Conservation (phyloP, 1,140 invertebrate genomes). For the Lordiphosa stackelbergi region DNA sequence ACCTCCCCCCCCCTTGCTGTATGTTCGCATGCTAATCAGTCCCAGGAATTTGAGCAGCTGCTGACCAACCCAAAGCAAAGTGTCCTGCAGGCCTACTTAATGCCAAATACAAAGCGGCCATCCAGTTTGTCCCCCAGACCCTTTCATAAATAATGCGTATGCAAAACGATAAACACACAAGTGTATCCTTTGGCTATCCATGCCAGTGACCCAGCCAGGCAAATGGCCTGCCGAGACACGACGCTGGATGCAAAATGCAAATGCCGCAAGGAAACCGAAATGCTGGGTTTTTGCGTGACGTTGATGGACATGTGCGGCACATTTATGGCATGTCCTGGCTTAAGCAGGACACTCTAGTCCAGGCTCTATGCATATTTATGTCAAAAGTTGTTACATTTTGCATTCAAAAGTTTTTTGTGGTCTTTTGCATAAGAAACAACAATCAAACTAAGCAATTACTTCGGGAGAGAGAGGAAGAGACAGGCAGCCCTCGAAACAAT, state of each 20-base stretch:
- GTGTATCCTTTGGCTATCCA: conserved; percentile 20
- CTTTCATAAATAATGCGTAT: conserved; percentile 67
- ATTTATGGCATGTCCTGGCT: conserved; percentile 49
- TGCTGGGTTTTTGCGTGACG: conserved; percentile 25
- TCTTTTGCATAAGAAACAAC: conserved; percentile 45
- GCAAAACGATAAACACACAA: conserved; percentile 68
- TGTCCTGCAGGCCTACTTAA: conserved; percentile 47
- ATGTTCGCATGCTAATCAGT: conserved; percentile 62
- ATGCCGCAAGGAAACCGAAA: conserved; percentile 21
- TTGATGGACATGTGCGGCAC: conserved; percentile 54
- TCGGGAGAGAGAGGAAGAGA: not conserved
- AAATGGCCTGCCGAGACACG: conserved; percentile 35
- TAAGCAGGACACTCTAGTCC: conserved; percentile 36
- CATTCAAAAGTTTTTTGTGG: conserved; percentile 35
- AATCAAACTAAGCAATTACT: conserved; percentile 44
- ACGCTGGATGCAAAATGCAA: conserved; percentile 50
- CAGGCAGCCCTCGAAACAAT: no score
- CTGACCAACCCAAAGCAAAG: conserved; percentile 6
- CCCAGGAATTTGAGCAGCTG: conserved; percentile 51
- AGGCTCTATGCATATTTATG: conserved; percentile 67
- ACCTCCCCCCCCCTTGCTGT: conserved; percentile 29
- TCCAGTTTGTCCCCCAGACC: conserved; percentile 12
- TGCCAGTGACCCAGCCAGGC: conserved; percentile 17
- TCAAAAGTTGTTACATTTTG: conserved; percentile 51
- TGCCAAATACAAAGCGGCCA: conserved; percentile 37